Evolutionary conservation across 2,113 vertebrate genomes (phyloP), one percentile per base, ranked within the genome.

Genomic region (Turnix velox): DNA sequence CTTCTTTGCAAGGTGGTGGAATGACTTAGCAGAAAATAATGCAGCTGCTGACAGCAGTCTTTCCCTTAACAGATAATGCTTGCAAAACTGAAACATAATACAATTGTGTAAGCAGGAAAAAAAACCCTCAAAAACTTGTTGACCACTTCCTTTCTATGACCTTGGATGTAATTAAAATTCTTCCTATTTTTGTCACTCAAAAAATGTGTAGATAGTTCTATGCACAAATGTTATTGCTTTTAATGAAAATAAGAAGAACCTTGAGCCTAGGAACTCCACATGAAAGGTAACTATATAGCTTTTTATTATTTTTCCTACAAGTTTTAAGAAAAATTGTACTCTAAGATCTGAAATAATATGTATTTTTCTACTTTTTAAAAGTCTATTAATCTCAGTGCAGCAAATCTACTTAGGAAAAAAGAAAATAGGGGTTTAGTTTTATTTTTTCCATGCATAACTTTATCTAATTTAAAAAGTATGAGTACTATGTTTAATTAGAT

Each of bases 21-120:
- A 94, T 90, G 92, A 95, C 94, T 95, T 91, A 49, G 93, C 93
- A 95, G 49, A 94, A 94, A 95, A 78, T 69, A 59, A 13, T 69
- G 71, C 66, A 91, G 59, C 62, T 93, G 93, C 95, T 95, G 94
- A 93, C 90, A 87, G 66, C 18, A 73, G 84, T 87, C 82, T 87
- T 92, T 87, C 42, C 48, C 25, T 79, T 87, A 72, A 83, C 54
- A 76, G 54, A 69, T 58, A 93, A 90, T 87, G 90, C 85, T 95
- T 95, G 45, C 75, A 90, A 69, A 94, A 86, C 87, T 51, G 84
- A 91, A 83, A 49, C 25, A 8, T 51, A 63, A 48, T 77, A 61
- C 45, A 24, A 20, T 58, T 22, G 54, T 25, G 71, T 94, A 96
- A 95, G 92, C 94, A 96, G 81, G 82, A 95, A 94, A 73, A 81